Percentiles rank a stretch among this genome's conserved stretches.
phyloP scores from a whole-genome alignment of 2,888 invertebrate species.

The Macrophya annulata region DNA sequence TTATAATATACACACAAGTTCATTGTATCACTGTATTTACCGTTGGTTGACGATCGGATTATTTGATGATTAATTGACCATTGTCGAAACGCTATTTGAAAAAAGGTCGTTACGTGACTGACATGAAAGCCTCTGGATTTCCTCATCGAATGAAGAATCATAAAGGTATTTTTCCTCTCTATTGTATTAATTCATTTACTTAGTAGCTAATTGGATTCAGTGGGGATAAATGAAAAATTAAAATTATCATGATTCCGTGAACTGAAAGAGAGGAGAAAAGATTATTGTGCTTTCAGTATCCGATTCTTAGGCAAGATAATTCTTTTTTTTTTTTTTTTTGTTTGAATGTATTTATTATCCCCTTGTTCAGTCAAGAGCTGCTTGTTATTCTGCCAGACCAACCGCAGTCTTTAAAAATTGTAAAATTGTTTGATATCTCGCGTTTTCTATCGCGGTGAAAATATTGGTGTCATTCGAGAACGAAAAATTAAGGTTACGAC shows the following conservation, averaged over 20 bases:
- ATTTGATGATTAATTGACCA: not conserved
- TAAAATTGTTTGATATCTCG: not conserved
- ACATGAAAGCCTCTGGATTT: not conserved
- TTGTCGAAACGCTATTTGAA: not conserved
- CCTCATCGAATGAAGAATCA: not conserved
- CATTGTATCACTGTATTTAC: not conserved
- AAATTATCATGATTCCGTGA: not conserved
- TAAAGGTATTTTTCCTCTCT: not conserved
- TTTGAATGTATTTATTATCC: not conserved
- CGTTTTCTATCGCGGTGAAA: not conserved
- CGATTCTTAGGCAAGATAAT: not conserved
- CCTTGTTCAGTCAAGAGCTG: not conserved
- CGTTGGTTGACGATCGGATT: not conserved
- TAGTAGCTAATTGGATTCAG: not conserved
- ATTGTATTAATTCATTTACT: not conserved
- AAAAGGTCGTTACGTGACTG: not conserved
- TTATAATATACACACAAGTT: not conserved
- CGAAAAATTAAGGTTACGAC: conserved; percentile 46
- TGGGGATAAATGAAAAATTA: not conserved
- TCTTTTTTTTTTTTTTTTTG: not conserved
- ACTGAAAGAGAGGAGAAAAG: not conserved
- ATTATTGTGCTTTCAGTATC: not conserved
- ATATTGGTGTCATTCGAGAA: not conserved
- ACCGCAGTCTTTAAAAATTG: not conserved
- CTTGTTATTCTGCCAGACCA: not conserved